Conservation (phyloP, 2,888 invertebrate genomes). For the Hydropsyche betteni region DNA sequence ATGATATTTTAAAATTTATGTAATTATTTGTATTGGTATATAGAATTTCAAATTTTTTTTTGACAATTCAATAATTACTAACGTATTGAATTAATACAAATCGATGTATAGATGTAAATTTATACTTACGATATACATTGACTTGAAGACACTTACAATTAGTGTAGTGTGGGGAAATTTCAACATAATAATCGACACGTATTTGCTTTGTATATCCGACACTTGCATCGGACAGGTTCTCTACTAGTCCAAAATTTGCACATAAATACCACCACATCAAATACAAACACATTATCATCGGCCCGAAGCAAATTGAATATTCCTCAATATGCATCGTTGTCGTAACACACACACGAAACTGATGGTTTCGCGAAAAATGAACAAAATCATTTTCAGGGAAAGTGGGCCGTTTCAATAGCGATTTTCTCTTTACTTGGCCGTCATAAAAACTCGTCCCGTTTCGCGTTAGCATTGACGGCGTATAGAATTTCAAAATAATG, state of each 20-base stretch:
- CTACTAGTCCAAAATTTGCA: neutral
- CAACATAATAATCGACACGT: conserved; percentile 5
- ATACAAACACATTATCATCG: too few relatives aligned
- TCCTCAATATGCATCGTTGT: too few relatives aligned
- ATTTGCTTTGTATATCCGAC: conserved; percentile 1
- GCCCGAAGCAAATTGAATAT: neutral
- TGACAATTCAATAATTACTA: too few relatives aligned
- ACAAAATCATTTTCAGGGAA: neutral
- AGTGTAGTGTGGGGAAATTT: neutral
- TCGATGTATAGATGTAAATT: too few relatives aligned
- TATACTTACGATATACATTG: too few relatives aligned
- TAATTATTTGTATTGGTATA: too few relatives aligned
- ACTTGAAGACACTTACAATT: too few relatives aligned
- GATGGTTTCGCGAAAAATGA: neutral
- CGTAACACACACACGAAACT: too few relatives aligned
- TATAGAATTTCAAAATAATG: conserved; percentile 19
- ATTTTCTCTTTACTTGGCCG: neutral
- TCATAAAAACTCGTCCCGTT: conserved; percentile 3
- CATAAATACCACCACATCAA: neutral
- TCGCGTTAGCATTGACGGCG: neutral
- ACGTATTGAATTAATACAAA: too few relatives aligned
- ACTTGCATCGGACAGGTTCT: conserved; percentile 11
- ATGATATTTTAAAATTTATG: too few relatives aligned
- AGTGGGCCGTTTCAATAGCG: neutral
- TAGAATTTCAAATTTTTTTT: too few relatives aligned